Conservation (phyloP, 2,888 invertebrate genomes). For the Selenia dentaria region DNA sequence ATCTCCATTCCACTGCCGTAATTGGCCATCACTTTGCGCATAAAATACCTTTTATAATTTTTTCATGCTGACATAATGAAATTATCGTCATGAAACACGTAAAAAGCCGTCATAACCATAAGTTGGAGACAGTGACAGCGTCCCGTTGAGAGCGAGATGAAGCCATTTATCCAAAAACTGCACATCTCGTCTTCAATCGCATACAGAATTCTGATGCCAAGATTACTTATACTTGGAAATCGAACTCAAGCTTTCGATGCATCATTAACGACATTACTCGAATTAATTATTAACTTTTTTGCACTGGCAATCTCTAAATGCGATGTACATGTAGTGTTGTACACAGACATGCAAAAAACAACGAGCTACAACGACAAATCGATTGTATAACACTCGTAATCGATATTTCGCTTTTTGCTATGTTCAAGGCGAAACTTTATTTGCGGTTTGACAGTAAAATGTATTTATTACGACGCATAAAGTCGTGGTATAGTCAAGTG, state of each 20-base stretch:
- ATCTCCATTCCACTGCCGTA: constrained; percentile 3
- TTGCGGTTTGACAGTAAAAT: constrained; percentile 73
- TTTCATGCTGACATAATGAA: constrained; percentile 49
- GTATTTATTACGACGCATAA: constrained; percentile 58
- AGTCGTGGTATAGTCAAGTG: constrained; percentile 29
- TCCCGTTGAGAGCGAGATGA: constrained; percentile 65
- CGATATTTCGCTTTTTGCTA: constrained; percentile 39
- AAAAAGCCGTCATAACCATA: constrained; percentile 67
- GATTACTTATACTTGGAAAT: constrained; percentile 82
- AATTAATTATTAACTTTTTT: constrained; percentile 62
- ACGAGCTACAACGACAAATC: constrained; percentile 34
- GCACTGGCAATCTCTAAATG: constrained; percentile 36
- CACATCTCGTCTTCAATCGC: constrained; percentile 58
- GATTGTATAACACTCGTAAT: constrained; percentile 42
- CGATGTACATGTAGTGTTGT: constrained; percentile 13
- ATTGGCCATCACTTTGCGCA: constrained; percentile 12
- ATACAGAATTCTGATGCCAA: constrained; percentile 72
- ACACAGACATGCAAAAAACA: constrained; percentile 22
- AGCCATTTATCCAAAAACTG: constrained; percentile 79
- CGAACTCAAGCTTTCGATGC: constrained; percentile 61
- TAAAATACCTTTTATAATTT: constrained; percentile 17
- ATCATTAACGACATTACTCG: constrained; percentile 77
- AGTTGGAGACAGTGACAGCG: constrained; percentile 50
- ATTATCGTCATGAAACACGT: constrained; percentile 54
- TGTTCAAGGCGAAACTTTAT: constrained; percentile 63